Base-by-base conservation (phyloP, 2,113 vertebrate species). In the Toxotes jaculatrix region DNA sequence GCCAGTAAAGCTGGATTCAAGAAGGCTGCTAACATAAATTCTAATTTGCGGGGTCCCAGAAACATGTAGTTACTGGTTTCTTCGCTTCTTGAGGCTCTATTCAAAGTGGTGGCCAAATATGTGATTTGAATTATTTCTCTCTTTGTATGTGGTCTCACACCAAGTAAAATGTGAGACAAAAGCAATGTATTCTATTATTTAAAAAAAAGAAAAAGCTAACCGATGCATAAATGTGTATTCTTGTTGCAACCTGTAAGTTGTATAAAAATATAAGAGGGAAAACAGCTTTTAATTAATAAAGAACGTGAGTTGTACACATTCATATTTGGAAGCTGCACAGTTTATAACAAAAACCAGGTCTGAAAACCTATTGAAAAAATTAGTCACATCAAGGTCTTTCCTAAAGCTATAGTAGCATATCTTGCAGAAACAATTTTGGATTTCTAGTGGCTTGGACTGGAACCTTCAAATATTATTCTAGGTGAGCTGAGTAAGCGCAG, bases 331-430 rank as follows among this genome's bases (percentile, higher is more conserved):
- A 2, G 42, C 12, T 57, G 51, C 36, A 38, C 45, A 49, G 5
- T 81, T 64, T 78, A n/a, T 57, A 80, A 82, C 74, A 51, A 74
- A 27, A 74, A 45, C 34, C 76, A 74, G 64, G 17, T 31, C 53
- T 27, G 10, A 12, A 12, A 56, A 27, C n/a, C 4, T 10, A 56
- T 57, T 57, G 2, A 53, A 53, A 57, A 16, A 57, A 31, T 57
- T 13, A 14, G 11, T 27, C 55, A 49, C 4, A 12, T 12, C 12
- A 40, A 42, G n/a, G 17, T 45, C 8, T 57, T 55, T 16, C 1
- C 4, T 47, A 17, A 47, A 47, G 45, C 16, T 17, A 14, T 14
- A 45, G 43, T 45, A 23, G 38, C 51, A 57, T 57, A 61, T 43
- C 1, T 21, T 19, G 10, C n/a, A 14, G 8, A 27, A 53, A 42